Base-by-base conservation (phyloP, 2,888 invertebrate species). In the Noctua comes region DNA sequence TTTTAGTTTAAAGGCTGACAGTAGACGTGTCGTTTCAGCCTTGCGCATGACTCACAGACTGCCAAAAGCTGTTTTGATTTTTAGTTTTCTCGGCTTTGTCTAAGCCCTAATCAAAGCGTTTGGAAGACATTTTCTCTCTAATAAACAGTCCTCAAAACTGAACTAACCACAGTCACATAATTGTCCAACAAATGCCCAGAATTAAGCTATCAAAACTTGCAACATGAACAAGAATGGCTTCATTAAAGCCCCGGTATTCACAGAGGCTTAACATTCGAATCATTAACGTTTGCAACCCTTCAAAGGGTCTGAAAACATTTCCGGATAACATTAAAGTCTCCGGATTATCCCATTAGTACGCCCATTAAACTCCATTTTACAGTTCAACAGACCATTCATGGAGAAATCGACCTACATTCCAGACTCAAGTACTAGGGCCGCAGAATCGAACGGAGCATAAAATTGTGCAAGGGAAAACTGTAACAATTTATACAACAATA, bases 351-450 rank as follows among this genome's bases (percentile, higher is more conserved):
- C 70, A 79, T 81, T 80, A 86, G 74, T 80, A 77, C 74, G 77
- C 65, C 77, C 71, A 79, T 85, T 79, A 72, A 88, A 87, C 85
- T 86, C 80, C 71, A 80, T 86, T 91, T 87, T 79, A 90, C 86
- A 89, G 89, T 90, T 89, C 88, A 89, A 85, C 83, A 86, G 85
- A 87, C 88, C 89, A 88, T 90, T 91, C 90, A 91, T 84, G 82
- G 86, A 85, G 86, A 90, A 91, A 90, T 90, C 88, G 91, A 92
- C 90, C 91, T 89, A 91, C 88, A 90, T 93, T 84, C 86, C 76
- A 59, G 70, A 71, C 64, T 78, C 80, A 77, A 83, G 87, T 87
- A 88, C 88, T 85, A 82, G 77, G 76, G 70, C 72, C 76, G 68
- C 82, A 87, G 76, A 84, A 82, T 82, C 79, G 77, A 85, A 81